Base-by-base conservation (phyloP, 1,140 invertebrate species). In the Microvelia longipes region DNA sequence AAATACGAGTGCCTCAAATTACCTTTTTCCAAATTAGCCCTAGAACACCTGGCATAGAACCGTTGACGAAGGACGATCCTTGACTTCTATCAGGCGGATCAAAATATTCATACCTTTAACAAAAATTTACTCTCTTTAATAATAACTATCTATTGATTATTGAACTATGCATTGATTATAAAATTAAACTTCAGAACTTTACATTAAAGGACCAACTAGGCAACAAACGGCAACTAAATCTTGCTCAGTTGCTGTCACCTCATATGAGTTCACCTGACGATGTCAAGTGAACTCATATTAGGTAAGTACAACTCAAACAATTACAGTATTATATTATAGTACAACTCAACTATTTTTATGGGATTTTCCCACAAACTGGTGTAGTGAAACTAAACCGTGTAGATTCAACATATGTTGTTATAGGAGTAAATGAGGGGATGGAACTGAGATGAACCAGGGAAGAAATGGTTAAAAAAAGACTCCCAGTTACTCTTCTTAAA, bases 31-130 rank as follows among this genome's bases (percentile, higher is more conserved):
- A 86, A 66, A 89, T 82, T 60, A 87, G 77, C 2, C 87, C 87
- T 2, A 89, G 80, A 35, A 85, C 86, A n/a, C 87, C 87, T 73
- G 84, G 85, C 72, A 88, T 86, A 1, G 81, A 84, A 2, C 85
- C 85, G 74, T 87, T 88, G 28, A 81, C 82, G 29, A 85, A 81
- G 27, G 85, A 80, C 0, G 86, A 84, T 0, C 87, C 87, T 75
- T 88, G 86, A 64, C 83, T 87, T 63, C 85, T 78, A 71, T 88
- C 86, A 0, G 85, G 86, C 1, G 87, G 86, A 75, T 88, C 87
- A 72, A 87, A 85, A 73, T 88, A 88, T 71, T 80, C 77, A 71
- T 84, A 87, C 71, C 84, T 85, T 73, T 69, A 77, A 75, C 73
- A 70, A 70, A 71, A 68, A 65, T 70, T 60, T 61, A 35, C 30